Percentiles rank a stretch among this genome's conserved stretches.
Conservation (phyloP, 2,113 vertebrate genomes). For the Tetraodon nigroviridis region DNA sequence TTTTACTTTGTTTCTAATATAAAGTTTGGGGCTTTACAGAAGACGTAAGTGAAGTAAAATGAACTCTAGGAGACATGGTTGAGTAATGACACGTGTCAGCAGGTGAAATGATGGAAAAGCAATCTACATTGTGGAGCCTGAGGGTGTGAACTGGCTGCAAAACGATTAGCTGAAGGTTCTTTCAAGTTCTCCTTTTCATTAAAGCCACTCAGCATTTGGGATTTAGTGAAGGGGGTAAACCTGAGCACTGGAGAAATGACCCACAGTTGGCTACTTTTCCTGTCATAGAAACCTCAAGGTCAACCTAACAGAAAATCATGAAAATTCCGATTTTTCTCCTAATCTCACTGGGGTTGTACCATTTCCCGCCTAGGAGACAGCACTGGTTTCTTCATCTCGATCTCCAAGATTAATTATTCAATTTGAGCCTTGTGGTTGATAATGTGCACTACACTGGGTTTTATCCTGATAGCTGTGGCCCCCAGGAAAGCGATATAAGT, state of each 20-base stretch:
- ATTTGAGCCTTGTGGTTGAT: constrained; percentile 47
- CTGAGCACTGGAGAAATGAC: constrained; percentile 13
- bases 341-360: constrained; percentile 2
- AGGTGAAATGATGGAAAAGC: constrained; percentile 16
- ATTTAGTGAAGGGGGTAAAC: constrained; percentile 22
- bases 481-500: constrained; percentile 69
- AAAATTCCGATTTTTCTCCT: neutral
- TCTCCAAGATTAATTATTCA: constrained; percentile 63
- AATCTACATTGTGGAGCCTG: constrained; percentile 40
- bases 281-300: neutral
- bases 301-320: neutral
- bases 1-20: constrained; percentile 51
- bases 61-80: constrained; percentile 26
- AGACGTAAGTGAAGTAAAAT: constrained; percentile 28
- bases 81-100: neutral
- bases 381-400: constrained; percentile 44
- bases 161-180: too few relatives aligned
- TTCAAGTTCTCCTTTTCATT: too few relatives aligned
- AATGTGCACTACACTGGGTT: constrained; percentile 43
- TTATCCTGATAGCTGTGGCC: constrained; percentile 40
- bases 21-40: constrained; percentile 39
- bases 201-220: constrained; percentile 24
- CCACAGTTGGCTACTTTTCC: constrained; percentile 3
- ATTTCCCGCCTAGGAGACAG: constrained; percentile 6
- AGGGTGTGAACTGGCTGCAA: constrained; percentile 1